phyloP scores from a whole-genome alignment of 1,140 invertebrate species.

The Penaeus vannamei region DNA sequence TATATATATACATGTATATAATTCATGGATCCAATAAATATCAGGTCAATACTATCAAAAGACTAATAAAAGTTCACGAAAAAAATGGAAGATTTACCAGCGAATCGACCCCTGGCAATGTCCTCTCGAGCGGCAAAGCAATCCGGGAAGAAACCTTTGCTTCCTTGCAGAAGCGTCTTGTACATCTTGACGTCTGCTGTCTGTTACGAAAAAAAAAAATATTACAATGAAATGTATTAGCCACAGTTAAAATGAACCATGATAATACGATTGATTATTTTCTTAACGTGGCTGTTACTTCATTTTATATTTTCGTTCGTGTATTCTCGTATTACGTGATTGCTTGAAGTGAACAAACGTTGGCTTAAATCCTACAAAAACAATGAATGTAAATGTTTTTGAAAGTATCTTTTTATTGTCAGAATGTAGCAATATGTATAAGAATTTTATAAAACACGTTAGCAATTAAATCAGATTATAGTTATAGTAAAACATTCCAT shows the following conservation, averaged over 20 bases:
- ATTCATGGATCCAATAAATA: too few species aligned
- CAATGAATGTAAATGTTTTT: too few species aligned
- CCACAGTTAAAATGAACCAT: background rate
- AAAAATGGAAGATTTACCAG: constrained; percentile 13
- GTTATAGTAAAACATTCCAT: too few species aligned
- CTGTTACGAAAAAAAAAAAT: background rate
- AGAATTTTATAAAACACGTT: too few species aligned
- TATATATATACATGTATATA: too few species aligned
- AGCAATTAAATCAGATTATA: too few species aligned
- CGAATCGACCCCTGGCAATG: constrained; percentile 43
- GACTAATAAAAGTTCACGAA: background rate
- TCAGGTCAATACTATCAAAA: background rate
- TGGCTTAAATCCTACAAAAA: too few species aligned
- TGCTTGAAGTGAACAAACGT: background rate
- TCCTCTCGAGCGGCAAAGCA: constrained; percentile 45
- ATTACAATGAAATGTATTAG: background rate
- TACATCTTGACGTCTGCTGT: constrained; percentile 55
- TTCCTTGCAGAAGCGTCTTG: constrained; percentile 44
- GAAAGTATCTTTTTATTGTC: too few species aligned
- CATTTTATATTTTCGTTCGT: background rate
- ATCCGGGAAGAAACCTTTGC: constrained; percentile 47
- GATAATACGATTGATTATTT: background rate
- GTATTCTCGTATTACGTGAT: background rate
- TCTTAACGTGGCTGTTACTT: background rate
- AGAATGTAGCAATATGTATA: too few species aligned